Percentiles rank a stretch among this genome's conserved stretches.
These are phyloP conservation scores for Lordiphosa andalusiaca DNA, from an alignment of 2,888 invertebrate genomes.

Conservation along the genomic window DNA sequence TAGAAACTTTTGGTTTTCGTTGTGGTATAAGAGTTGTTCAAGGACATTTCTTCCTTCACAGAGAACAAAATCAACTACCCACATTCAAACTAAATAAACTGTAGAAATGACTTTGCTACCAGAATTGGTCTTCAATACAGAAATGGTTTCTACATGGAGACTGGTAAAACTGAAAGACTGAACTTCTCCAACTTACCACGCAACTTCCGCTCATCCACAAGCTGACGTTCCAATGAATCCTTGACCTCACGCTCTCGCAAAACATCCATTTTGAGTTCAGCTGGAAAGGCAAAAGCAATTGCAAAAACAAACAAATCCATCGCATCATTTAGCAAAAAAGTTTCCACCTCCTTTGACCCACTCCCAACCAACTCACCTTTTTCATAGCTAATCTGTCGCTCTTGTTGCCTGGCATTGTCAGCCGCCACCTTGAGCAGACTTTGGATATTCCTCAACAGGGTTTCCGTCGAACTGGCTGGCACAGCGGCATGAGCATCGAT, in stretches of 20 bases:
- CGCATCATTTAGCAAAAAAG: not conserved
- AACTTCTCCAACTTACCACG: slow-evolving; percentile 86
- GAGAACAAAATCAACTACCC: too few species aligned
- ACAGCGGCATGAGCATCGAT: slow-evolving; percentile 75
- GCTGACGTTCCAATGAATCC: slow-evolving; percentile 95
- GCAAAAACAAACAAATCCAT: not conserved
- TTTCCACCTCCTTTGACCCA: not conserved
- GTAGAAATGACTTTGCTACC: too few species aligned
- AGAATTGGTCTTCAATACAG: too few species aligned
- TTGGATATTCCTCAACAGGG: slow-evolving; percentile 96
- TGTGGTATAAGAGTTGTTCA: too few species aligned
- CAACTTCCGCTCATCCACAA: slow-evolving; percentile 95
- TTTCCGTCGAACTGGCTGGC: slow-evolving; percentile 88
- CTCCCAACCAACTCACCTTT: slow-evolving; percentile 87
- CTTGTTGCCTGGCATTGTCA: slow-evolving; percentile 97
- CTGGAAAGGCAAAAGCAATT: slow-evolving; percentile 81
- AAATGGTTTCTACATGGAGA: too few species aligned
- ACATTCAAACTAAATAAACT: too few species aligned
- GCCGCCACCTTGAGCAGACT: slow-evolving; percentile 98
- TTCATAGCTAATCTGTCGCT: slow-evolving; percentile 96
- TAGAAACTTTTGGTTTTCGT: too few species aligned
- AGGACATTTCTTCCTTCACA: too few species aligned
- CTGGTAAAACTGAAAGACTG: too few species aligned
- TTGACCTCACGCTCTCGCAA: slow-evolving; percentile 95
- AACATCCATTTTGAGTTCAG: slow-evolving; percentile 97